A percentile compares a stretch with the other conserved stretches of the same genome.
These are phyloP conservation scores for Oscheius sp. DNA, from an alignment of 2,888 invertebrate species.

Conservation along the genomic window DNA sequence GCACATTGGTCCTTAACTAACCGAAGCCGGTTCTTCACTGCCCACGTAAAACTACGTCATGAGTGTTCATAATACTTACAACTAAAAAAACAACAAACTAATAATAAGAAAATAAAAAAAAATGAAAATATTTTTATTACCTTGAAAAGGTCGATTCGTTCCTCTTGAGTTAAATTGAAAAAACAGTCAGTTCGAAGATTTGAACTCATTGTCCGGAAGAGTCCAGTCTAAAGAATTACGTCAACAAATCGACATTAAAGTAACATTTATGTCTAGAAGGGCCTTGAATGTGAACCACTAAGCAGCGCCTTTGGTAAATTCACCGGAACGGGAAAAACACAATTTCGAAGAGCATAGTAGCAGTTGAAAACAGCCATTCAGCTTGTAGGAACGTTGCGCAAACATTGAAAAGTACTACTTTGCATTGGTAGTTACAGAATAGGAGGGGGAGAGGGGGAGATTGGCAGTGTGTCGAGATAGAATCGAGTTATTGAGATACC, in stretches of 20 bases:
- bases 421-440: not conserved
- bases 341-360: not conserved
- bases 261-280: not conserved
- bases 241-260: not conserved
- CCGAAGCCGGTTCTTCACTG: not conserved
- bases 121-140: conserved; percentile 32
- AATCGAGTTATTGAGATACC: not conserved
- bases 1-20: not conserved
- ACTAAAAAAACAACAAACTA: too few species aligned
- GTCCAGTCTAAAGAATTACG: not conserved
- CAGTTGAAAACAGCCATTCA: not conserved
- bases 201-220: conserved; percentile 36
- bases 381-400: not conserved
- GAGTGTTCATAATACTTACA: too few species aligned
- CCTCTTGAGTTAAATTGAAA: conserved; percentile 57
- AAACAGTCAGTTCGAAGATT: conserved; percentile 60
- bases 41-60: conserved; percentile 14
- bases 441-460: not conserved
- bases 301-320: not conserved
- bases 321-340: not conserved
- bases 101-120: too few species aligned
- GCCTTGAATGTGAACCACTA: not conserved
- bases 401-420: not conserved
- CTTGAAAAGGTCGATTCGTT: conserved; percentile 58
- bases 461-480: not conserved